Conservation (phyloP, 2,888 invertebrate species). For the Cremastinae sp. region DNA sequence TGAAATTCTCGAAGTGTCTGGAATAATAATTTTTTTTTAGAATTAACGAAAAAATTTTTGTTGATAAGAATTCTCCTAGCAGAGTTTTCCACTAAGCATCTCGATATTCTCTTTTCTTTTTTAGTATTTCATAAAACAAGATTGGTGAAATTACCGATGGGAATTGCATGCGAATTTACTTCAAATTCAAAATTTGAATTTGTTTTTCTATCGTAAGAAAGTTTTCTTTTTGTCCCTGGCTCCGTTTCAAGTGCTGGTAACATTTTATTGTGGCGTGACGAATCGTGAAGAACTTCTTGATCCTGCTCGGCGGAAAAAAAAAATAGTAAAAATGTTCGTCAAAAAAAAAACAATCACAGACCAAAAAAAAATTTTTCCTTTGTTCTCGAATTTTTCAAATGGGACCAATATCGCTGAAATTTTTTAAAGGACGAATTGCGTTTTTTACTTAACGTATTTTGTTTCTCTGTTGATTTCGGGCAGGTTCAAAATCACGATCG, state of each 20-base stretch:
- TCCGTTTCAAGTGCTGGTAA: slow-evolving; percentile 52
- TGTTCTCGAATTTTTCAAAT: slow-evolving; percentile 34
- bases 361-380: too few relatives aligned
- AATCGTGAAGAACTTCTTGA: slow-evolving; percentile 38
- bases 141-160: too few relatives aligned
- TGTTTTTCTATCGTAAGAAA: slow-evolving; percentile 1
- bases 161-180: slow-evolving; percentile 50
- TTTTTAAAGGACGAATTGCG: neutral
- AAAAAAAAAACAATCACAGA: neutral
- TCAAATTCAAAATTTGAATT: slow-evolving; percentile 23
- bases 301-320: slow-evolving; percentile 49
- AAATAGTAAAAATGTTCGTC: neutral
- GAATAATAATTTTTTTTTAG: too few relatives aligned
- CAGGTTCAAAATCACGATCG: slow-evolving; percentile 43
- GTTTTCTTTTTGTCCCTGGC: slow-evolving; percentile 39
- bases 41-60: too few relatives aligned
- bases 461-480: slow-evolving; percentile 1
- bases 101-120: too few relatives aligned
- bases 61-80: too few relatives aligned
- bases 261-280: slow-evolving; percentile 58
- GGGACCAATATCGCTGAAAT: slow-evolving; percentile 52
- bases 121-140: too few relatives aligned
- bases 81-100: too few relatives aligned
- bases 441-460: neutral
- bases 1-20: too few relatives aligned